A percentile compares a stretch with the other conserved stretches of the same genome.
These are phyloP conservation scores for Ennomos fuscantarius DNA, from an alignment of 2,888 invertebrate genomes.

Conservation along the genomic window DNA sequence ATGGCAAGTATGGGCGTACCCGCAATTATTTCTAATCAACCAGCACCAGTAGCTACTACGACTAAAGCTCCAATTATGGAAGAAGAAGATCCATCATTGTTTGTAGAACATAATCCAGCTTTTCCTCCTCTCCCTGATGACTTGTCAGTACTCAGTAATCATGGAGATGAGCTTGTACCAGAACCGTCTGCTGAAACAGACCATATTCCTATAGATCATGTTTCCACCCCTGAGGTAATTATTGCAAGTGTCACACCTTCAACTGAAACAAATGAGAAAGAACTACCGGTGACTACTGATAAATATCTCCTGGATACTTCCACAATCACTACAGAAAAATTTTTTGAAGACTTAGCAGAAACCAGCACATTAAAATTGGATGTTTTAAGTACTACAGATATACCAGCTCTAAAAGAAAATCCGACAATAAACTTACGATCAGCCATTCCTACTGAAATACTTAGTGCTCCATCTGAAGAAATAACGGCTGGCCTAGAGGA, in stretches of 20 bases:
- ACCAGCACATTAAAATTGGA: conserved; percentile 42
- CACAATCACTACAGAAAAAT: conserved; percentile 48
- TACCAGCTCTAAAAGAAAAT: conserved; percentile 53
- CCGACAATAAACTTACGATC: conserved; percentile 71
- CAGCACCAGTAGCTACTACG: conserved; percentile 50
- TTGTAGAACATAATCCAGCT: conserved; percentile 75
- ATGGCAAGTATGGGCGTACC: conserved; percentile 59
- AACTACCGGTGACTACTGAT: conserved; percentile 49
- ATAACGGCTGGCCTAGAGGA: conserved; percentile 5
- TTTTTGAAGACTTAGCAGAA: conserved; percentile 43
- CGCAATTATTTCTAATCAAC: conserved; percentile 45
- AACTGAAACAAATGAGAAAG: conserved; percentile 48
- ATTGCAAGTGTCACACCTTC: conserved; percentile 49
- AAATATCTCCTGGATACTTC: conserved; percentile 48
- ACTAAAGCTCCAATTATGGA: conserved; percentile 67
- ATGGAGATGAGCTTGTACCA: conserved; percentile 71
- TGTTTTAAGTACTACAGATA: conserved; percentile 42
- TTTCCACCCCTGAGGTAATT: conserved; percentile 53
- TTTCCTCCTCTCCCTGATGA: conserved; percentile 80
- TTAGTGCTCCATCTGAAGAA: conserved; percentile 57
- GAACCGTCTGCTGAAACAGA: conserved; percentile 65
- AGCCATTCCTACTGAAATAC: conserved; percentile 70
- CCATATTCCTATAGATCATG: conserved; percentile 46
- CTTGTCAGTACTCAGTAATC: conserved; percentile 68
- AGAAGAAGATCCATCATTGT: conserved; percentile 66